Percentiles rank a stretch among this genome's conserved stretches.
These are phyloP conservation scores for Rhinopomastus cyanomelas DNA, from an alignment of 2,113 vertebrate species.

Conservation along the genomic window DNA sequence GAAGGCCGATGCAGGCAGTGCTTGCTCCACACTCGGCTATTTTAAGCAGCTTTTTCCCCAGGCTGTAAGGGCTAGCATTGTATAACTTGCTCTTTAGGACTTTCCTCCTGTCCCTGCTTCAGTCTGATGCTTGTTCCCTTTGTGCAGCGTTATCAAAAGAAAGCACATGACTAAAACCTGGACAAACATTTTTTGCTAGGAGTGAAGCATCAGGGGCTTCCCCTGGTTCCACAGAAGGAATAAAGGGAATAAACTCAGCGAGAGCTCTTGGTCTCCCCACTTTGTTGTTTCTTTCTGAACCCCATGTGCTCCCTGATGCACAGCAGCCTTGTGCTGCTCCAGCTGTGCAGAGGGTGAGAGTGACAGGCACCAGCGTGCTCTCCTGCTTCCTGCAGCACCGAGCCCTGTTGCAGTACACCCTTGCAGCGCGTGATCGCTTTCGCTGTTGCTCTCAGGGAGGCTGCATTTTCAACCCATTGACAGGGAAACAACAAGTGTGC, in stretches of 20 bases:
- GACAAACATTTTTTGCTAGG: neutral
- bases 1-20: neutral
- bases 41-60: neutral
- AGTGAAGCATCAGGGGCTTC: neutral
- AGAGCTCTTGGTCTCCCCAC: neutral
- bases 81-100: neutral
- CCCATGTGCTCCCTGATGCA: neutral
- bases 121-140: neutral
- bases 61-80: neutral
- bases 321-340: neutral
- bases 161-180: neutral
- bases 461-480: neutral
- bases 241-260: neutral
- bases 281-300: neutral
- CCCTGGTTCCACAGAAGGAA: neutral
- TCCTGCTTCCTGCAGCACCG: neutral
- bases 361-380: neutral
- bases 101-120: neutral
- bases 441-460: neutral
- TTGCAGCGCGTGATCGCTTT: accelerated
- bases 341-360: neutral
- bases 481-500: neutral
- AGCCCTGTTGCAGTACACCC: neutral
- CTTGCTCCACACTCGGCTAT: neutral
- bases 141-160: neutral